Conservation (phyloP, 2,888 invertebrate genomes). For the Mimas tiliae region DNA sequence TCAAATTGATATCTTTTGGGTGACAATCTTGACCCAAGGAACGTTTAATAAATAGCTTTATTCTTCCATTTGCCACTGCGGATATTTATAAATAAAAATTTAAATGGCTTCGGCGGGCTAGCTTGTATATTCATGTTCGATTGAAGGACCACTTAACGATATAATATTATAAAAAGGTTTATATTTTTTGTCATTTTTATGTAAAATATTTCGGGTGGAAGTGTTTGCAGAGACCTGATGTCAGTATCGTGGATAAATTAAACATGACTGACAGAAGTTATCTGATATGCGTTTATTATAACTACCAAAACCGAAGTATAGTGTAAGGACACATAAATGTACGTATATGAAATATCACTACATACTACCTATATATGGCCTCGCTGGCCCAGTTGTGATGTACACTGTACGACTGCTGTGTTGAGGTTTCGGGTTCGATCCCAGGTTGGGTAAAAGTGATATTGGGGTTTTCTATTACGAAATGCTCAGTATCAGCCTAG, state of each 20-base stretch:
- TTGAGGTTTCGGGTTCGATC: too few relatives aligned
- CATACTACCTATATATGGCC: neutral
- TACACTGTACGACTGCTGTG: too few relatives aligned
- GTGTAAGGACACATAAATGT: neutral
- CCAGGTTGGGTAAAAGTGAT: too few relatives aligned
- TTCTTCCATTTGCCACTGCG: conserved; percentile 46
- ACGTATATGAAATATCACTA: neutral
- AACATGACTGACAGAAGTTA: neutral
- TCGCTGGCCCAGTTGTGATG: too few relatives aligned
- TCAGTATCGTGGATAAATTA: neutral
- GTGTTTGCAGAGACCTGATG: neutral
- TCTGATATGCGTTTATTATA: neutral
- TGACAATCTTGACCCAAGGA: conserved; percentile 61
- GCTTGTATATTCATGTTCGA: neutral
- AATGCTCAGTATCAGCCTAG: too few relatives aligned
- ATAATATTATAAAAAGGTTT: neutral
- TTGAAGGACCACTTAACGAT: conserved; percentile 3
- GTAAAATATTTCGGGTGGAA: neutral
- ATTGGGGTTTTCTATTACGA: too few relatives aligned
- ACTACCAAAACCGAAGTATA: neutral
- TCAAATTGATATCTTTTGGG: conserved; percentile 53
- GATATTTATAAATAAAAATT: conserved; percentile 33
- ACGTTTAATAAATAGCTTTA: conserved; percentile 47
- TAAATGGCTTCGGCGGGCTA: conserved; percentile 18
- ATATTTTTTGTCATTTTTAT: conserved; percentile 2